Evolutionary conservation across 2,888 invertebrate species (phyloP).

Genomic region (Ligdia adustata): DNA sequence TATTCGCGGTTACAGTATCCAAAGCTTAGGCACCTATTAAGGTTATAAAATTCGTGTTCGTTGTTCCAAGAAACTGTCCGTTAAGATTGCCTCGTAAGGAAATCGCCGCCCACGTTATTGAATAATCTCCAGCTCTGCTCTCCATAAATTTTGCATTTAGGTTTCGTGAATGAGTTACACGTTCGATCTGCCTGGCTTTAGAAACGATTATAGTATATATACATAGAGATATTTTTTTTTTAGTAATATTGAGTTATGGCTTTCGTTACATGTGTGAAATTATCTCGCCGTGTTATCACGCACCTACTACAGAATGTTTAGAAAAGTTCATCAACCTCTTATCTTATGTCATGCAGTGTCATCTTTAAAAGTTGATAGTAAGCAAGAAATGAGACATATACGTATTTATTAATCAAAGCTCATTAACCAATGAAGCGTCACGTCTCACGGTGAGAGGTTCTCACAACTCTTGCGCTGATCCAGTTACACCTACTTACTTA

Average conservation of each 20-base stretch:
- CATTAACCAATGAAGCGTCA: constrained; percentile 54
- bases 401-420: constrained; percentile 48
- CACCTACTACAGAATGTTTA: constrained; percentile 15
- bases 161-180: constrained; percentile 45
- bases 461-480: constrained; percentile 64
- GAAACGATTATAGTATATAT: too few relatives aligned
- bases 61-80: constrained; percentile 48
- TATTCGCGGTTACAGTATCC: constrained; percentile 34
- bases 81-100: constrained; percentile 51
- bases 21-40: constrained; percentile 29
- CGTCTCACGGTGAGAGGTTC: constrained; percentile 67
- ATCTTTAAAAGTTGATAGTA: constrained; percentile 23
- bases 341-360: constrained; percentile 8
- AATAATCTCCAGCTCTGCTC: constrained; percentile 40
- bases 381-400: constrained; percentile 22
- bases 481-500: constrained; percentile 59
- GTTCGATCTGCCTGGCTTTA: constrained; percentile 13
- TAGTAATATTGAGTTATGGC: too few relatives aligned
- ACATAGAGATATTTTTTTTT: too few relatives aligned
- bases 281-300: constrained; percentile 8
- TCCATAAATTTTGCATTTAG: constrained; percentile 40
- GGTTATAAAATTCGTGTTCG: constrained; percentile 33
- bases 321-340: constrained; percentile 12
- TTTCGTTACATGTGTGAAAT: too few relatives aligned
- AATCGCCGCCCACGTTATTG: constrained; percentile 49